Percentiles rank a stretch among this genome's conserved stretches.
Conservation (phyloP, 2,797 vertebrate species). For the Enoplosus armatus region DNA sequence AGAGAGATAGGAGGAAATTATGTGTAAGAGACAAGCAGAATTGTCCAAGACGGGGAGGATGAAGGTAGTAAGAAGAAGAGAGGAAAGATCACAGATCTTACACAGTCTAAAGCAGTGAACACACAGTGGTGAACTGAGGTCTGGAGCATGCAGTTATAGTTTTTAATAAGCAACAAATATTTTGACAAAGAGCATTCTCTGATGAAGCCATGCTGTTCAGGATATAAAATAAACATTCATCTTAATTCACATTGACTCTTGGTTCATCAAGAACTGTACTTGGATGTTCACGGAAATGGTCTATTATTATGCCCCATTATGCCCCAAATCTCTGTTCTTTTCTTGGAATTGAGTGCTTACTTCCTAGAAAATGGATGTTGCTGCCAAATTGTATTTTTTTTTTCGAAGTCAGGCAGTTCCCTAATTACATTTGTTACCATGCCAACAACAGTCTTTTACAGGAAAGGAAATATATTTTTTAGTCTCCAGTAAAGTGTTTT, state of each 20-base stretch:
- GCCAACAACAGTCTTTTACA: constrained; percentile 15
- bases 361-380: constrained; percentile 41
- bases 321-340: neutral
- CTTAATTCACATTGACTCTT: neutral
- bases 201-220: neutral
- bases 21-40: constrained; percentile 3
- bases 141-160: neutral
- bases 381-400: constrained; percentile 16
- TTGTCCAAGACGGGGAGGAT: neutral
- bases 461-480: neutral
- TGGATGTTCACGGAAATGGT: neutral
- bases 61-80: neutral
- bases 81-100: constrained; percentile 3
- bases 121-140: too few species aligned
- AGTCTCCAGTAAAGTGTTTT: constrained; percentile 22
- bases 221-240: neutral
- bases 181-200: neutral
- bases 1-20: constrained; percentile 3
- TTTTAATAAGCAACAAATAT: neutral
- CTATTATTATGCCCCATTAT: constrained; percentile 39
- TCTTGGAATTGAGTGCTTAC: constrained; percentile 37
- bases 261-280: neutral
- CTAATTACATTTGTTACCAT: constrained; percentile 52
- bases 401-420: neutral
- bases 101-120: neutral